Conservation (phyloP, 2,797 vertebrate species). For the Pelobates cultripes region DNA sequence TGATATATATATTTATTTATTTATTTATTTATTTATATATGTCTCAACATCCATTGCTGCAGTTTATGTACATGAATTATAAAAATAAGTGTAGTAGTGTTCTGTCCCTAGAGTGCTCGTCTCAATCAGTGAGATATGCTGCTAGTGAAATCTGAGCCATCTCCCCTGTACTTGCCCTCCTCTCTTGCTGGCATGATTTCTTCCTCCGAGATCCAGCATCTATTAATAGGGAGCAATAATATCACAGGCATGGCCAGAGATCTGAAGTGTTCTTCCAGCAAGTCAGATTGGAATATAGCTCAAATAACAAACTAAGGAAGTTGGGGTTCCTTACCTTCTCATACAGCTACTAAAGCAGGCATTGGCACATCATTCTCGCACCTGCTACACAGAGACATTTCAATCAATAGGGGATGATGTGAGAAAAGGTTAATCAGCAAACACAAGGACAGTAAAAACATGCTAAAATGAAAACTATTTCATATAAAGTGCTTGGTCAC, state of each 20-base stretch:
- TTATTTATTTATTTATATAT: no score
- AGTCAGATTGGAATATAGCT: constrained; percentile 10
- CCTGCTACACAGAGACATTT: neutral
- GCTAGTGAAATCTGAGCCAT: neutral
- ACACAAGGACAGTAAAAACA: no score
- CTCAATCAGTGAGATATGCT: neutral
- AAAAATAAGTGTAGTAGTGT: no score
- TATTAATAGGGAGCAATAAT: constrained; percentile 25
- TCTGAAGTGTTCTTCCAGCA: constrained; percentile 10
- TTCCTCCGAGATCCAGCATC: neutral
- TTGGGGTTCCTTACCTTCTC: constrained; percentile 8
- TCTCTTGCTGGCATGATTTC: neutral
- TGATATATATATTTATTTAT: no score
- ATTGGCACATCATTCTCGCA: neutral
- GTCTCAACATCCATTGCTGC: no score
- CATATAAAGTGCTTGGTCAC: no score
- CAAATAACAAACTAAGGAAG: constrained; percentile 23
- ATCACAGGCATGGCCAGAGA: constrained; percentile 10
- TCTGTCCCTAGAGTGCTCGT: no score
- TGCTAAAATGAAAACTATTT: no score
- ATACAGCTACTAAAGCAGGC: constrained; percentile 16
- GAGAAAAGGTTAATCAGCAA: neutral
- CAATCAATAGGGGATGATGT: neutral
- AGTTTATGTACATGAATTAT: no score
- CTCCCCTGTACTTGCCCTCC: neutral